phyloP scores from a whole-genome alignment of 1,140 invertebrate species.

The Orius laevigatus region DNA sequence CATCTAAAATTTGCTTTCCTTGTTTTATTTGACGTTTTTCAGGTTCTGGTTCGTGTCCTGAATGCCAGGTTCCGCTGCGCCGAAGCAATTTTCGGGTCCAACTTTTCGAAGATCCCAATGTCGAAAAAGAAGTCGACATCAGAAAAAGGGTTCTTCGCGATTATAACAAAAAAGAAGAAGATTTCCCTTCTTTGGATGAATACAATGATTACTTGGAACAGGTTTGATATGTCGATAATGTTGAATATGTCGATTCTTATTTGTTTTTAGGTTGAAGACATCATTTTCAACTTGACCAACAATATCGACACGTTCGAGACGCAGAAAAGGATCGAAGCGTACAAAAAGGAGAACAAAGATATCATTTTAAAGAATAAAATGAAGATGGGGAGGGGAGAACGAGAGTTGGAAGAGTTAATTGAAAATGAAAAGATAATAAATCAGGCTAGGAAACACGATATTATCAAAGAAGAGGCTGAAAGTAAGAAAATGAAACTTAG shows the following conservation, averaged over 20 bases:
- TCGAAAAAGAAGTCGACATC: conserved; percentile 97
- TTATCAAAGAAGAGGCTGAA: conserved; percentile 43
- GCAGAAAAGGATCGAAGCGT: conserved; percentile 77
- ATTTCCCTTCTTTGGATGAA: conserved; percentile 61
- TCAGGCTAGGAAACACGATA: conserved; percentile 24
- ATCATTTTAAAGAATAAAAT: conserved; percentile 75
- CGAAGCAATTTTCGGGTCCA: conserved; percentile 85
- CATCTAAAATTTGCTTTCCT: conserved; percentile 1
- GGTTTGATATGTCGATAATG: too few species aligned
- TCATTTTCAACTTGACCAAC: conserved; percentile 83
- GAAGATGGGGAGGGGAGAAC: conserved; percentile 36
- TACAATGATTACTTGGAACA: conserved; percentile 91
- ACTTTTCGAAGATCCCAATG: conserved; percentile 85
- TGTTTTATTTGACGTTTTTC: conserved; percentile 22
- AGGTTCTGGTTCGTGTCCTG: conserved; percentile 84
- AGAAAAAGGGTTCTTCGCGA: conserved; percentile 74
- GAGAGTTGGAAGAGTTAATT: conserved; percentile 74
- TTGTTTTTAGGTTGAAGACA: conserved; percentile 46
- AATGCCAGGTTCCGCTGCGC: conserved; percentile 73
- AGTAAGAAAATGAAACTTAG: conserved; percentile 66
- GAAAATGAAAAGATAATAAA: conserved; percentile 40
- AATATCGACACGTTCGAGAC: conserved; percentile 74
- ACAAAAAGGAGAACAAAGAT: conserved; percentile 86
- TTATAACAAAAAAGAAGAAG: conserved; percentile 83
- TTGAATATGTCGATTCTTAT: too few species aligned